phyloP scores from a whole-genome alignment of 2,888 invertebrate species.

The Heterodera filipjevi region DNA sequence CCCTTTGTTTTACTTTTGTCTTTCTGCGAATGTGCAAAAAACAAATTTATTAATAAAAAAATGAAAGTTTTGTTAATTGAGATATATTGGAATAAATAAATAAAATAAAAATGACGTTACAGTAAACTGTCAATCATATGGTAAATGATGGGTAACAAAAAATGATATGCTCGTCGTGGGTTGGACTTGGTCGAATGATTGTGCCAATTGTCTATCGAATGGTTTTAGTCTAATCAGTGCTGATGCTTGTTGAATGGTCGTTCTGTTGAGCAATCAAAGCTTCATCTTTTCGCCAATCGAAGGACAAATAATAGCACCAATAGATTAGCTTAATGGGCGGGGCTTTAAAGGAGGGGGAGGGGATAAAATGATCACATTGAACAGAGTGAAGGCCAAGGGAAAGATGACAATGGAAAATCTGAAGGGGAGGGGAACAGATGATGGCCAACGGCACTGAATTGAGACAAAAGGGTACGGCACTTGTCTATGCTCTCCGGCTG shows the following conservation, averaged over 20 bases:
- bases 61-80: too few relatives aligned
- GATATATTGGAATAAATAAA: too few relatives aligned
- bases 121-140: neutral
- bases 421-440: neutral
- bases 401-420: conserved; percentile 88
- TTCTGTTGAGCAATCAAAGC: neutral
- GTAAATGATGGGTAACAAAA: neutral
- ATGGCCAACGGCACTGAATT: too few relatives aligned
- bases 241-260: neutral
- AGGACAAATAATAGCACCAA: conserved; percentile 68
- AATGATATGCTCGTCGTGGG: neutral
- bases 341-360: neutral
- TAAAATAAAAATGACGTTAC: too few relatives aligned
- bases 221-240: neutral
- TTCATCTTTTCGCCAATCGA: neutral
- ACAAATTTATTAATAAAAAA: too few relatives aligned
- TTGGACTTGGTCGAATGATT: too few relatives aligned
- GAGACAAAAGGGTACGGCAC: conserved; percentile 34
- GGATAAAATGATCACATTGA: conserved; percentile 74
- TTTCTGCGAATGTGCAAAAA: too few relatives aligned
- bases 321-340: conserved; percentile 72
- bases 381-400: conserved; percentile 90
- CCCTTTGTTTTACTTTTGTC: neutral
- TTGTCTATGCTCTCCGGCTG: conserved; percentile 78
- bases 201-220: too few relatives aligned